Conservation (phyloP, 23 tunicate species). For the Styela clava region DNA sequence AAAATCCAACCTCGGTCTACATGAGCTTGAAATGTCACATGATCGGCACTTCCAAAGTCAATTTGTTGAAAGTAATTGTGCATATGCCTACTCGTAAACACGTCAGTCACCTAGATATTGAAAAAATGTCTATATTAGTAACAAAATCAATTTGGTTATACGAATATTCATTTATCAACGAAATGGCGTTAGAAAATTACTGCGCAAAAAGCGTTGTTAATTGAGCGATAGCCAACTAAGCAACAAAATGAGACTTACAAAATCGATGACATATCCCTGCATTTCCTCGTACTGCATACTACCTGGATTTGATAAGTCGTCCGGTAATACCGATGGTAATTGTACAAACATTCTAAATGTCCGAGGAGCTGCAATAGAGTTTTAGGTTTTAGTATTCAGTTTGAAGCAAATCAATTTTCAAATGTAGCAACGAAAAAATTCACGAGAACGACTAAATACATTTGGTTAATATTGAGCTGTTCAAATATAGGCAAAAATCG, state of each 20-base stretch:
- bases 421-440: too few relatives aligned
- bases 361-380: conserved; percentile 24
- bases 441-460: too few relatives aligned
- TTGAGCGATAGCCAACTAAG: too few relatives aligned
- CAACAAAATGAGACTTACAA: too few relatives aligned
- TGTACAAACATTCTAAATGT: conserved; percentile 31
- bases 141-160: too few relatives aligned
- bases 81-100: conserved; percentile 14
- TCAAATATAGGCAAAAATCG: too few relatives aligned
- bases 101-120: conserved; percentile 32
- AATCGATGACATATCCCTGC: conserved; percentile 26
- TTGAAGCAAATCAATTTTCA: too few relatives aligned
- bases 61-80: conserved; percentile 11
- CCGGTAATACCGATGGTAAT: conserved; percentile 35
- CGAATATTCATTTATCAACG: too few relatives aligned
- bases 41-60: conserved; percentile 50
- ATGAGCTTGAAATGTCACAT: conserved; percentile 40
- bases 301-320: neutral
- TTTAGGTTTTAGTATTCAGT: neutral
- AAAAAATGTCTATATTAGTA: too few relatives aligned
- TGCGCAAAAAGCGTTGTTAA: too few relatives aligned
- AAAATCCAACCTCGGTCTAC: conserved; percentile 36
- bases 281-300: conserved; percentile 8
- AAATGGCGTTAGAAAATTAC: too few relatives aligned
- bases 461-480: too few relatives aligned